Percentiles rank a stretch among this genome's conserved stretches.
Evolutionary conservation across 2,113 vertebrate genomes (phyloP).

Genomic region (Oplegnathus fasciatus): DNA sequence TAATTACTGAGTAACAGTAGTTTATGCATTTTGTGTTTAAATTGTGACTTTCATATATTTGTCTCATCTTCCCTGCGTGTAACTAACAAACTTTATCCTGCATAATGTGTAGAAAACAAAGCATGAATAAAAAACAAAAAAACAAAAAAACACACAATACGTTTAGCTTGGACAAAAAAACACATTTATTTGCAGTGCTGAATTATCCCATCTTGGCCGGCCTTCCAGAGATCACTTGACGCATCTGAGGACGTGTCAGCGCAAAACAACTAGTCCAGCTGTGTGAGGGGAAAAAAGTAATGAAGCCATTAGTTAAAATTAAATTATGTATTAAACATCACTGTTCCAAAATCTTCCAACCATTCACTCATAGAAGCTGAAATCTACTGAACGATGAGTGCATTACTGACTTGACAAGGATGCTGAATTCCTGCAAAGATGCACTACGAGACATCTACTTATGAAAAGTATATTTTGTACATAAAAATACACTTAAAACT

Average conservation of each 20-base stretch:
- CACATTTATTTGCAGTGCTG: slow-evolving; percentile 72
- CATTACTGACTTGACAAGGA: neutral
- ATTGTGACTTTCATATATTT: neutral
- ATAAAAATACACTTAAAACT: neutral
- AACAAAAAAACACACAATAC: neutral
- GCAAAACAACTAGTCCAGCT: slow-evolving; percentile 76
- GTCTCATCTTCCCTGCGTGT: too few relatives aligned
- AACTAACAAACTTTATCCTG: too few relatives aligned
- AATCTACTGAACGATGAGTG: neutral
- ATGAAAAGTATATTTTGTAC: neutral
- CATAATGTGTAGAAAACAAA: neutral
- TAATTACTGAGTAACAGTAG: neutral
- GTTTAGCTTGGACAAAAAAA: slow-evolving; percentile 59
- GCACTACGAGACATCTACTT: neutral
- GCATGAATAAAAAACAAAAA: neutral
- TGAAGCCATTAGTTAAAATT: neutral
- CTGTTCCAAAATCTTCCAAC: neutral
- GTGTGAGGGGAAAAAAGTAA: neutral
- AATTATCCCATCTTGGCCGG: slow-evolving; percentile 59
- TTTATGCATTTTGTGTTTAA: neutral
- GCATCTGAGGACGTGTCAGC: slow-evolving; percentile 25
- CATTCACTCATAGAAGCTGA: accelerated
- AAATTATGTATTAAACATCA: accelerated
- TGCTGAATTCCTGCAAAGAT: neutral
- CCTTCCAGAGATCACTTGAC: slow-evolving; percentile 7